A percentile compares a stretch with the other conserved stretches of the same genome.
phyloP scores from a whole-genome alignment of 2,113 vertebrate species.

The Chrysochloris asiatica region DNA sequence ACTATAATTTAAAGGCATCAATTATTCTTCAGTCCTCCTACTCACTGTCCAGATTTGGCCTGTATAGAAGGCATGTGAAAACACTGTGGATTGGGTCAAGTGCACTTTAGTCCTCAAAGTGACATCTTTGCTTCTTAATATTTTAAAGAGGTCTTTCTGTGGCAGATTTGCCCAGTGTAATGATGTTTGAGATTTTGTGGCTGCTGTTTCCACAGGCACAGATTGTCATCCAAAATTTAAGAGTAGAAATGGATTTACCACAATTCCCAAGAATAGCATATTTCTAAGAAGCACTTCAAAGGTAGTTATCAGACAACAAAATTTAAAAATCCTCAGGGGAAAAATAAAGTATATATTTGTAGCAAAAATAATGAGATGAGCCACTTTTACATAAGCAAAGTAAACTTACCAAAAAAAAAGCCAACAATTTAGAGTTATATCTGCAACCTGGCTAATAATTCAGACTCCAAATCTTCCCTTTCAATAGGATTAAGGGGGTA shows the following conservation, averaged over 20 bases:
- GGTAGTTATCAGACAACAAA: conserved; percentile 50
- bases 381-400: background rate
- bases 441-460: conserved; percentile 38
- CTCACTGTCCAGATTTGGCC: too few relatives aligned
- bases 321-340: background rate
- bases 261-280: conserved; percentile 35
- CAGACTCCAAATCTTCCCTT: conserved; percentile 1
- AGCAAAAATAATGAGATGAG: conserved; percentile 38
- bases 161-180: too few relatives aligned
- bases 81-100: too few relatives aligned
- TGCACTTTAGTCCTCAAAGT: too few relatives aligned
- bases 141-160: too few relatives aligned
- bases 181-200: background rate
- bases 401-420: background rate
- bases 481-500: background rate
- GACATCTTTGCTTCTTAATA: too few relatives aligned
- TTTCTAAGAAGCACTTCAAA: conserved; percentile 61
- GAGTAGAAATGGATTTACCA: background rate
- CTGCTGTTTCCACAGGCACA: background rate
- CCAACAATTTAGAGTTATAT: background rate
- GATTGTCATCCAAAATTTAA: conserved; percentile 14
- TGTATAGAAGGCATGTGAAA: too few relatives aligned
- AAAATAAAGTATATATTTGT: conserved; percentile 20
- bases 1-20: too few relatives aligned
- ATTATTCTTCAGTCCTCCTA: too few relatives aligned